phyloP scores from a whole-genome alignment of 2,888 invertebrate genomes.

The Strigamia transsilvanica region DNA sequence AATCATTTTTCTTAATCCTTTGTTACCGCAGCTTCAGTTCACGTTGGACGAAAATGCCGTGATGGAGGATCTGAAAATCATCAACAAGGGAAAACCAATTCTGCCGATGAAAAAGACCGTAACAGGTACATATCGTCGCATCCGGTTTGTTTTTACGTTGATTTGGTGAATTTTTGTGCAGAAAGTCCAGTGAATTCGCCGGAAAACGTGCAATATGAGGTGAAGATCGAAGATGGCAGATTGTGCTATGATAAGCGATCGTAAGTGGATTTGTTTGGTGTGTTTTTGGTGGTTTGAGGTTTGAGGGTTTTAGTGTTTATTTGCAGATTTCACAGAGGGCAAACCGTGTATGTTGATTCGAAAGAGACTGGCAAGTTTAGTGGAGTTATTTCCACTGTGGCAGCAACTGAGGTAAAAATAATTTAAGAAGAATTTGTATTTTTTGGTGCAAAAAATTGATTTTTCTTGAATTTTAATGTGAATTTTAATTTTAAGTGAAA shows the following conservation, averaged over 20 bases:
- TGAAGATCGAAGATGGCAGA: conserved; percentile 93
- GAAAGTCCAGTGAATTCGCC: conserved; percentile 7
- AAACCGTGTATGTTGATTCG: conserved; percentile 90
- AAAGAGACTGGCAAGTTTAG: conserved; percentile 84
- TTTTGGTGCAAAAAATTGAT: too few relatives aligned
- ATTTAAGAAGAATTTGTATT: neutral
- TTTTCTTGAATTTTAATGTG: too few relatives aligned
- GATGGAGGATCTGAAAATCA: conserved; percentile 82
- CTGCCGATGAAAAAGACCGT: conserved; percentile 29
- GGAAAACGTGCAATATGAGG: conserved; percentile 68
- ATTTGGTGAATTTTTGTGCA: neutral
- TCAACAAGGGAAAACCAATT: conserved; percentile 66
- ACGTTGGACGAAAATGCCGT: conserved; percentile 88
- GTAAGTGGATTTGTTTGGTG: conserved; percentile 65
- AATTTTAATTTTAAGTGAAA: too few relatives aligned
- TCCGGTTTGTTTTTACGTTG: neutral
- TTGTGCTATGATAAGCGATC: conserved; percentile 90
- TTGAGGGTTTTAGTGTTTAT: conserved; percentile 55
- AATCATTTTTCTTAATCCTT: conserved; percentile 59
- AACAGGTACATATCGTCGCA: neutral
- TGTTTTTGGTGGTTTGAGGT: conserved; percentile 50
- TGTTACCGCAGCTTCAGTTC: conserved; percentile 81
- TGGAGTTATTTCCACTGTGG: conserved; percentile 89
- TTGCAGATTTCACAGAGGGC: conserved; percentile 84
- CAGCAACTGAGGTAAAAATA: conserved; percentile 80